Conservation (phyloP, 2,888 invertebrate species). For the Pseudococcus longispinus region DNA sequence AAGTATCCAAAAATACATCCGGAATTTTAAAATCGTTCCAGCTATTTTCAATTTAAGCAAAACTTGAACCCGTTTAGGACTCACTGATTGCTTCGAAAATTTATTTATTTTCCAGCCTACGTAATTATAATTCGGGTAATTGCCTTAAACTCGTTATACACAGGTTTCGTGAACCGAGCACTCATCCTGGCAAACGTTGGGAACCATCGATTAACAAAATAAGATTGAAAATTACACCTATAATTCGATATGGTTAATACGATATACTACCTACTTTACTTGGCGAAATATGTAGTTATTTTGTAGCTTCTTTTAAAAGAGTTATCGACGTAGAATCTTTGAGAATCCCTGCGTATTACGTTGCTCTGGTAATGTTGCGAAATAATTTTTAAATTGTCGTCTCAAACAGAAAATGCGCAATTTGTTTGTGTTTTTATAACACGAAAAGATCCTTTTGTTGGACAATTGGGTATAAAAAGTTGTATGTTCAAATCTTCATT, state of each 20-base stretch:
- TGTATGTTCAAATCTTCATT: no score
- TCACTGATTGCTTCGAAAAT: not conserved
- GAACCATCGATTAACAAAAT: not conserved
- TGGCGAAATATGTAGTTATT: not conserved
- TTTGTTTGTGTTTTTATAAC: not conserved
- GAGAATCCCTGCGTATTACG: not conserved
- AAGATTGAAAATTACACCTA: not conserved
- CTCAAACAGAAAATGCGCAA: not conserved
- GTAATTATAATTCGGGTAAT: not conserved
- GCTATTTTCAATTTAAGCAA: not conserved
- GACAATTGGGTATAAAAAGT: no score
- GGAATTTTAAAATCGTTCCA: not conserved
- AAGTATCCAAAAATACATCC: not conserved
- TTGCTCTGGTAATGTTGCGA: not conserved
- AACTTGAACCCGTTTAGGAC: not conserved
- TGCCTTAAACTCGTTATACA: not conserved
- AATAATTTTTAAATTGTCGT: not conserved
- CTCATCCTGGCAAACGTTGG: not conserved
- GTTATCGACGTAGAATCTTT: not conserved
- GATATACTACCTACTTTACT: not conserved
- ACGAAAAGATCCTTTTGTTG: no score
- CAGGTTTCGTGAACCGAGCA: not conserved
- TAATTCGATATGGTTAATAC: not conserved
- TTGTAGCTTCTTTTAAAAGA: no score
- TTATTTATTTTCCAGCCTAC: not conserved